These are phyloP conservation scores for Subacronicta megacephala DNA, from an alignment of 2,888 invertebrate species.

Conservation along the genomic window DNA sequence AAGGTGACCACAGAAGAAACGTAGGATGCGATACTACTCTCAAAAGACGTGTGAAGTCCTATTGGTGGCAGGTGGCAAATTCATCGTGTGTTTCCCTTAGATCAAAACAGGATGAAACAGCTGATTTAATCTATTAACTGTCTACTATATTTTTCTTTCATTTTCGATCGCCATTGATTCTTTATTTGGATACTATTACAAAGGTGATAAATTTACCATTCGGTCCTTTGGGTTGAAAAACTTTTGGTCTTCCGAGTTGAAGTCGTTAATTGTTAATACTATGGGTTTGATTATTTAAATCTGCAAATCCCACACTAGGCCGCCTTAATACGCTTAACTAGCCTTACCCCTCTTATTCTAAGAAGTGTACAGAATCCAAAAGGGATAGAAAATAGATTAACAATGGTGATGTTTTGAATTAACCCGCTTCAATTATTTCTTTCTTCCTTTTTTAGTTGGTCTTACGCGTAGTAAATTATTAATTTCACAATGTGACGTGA, in stretches of 20 bases:
- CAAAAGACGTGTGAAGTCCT: no score
- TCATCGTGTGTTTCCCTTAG: neutral
- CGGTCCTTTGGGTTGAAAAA: neutral
- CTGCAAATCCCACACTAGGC: no score
- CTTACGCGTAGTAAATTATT: slow-evolving; percentile 26
- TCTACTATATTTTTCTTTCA: neutral
- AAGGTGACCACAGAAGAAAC: no score
- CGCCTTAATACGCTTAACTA: no score
- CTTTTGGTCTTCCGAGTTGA: neutral
- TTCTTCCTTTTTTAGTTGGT: no score
- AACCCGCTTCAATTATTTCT: no score
- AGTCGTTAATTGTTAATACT: neutral
- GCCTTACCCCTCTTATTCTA: no score
- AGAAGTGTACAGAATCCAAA: no score
- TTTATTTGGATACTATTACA: neutral
- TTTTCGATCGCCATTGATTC: neutral
- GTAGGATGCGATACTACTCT: no score
- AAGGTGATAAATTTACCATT: neutral
- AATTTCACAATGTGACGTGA: slow-evolving; percentile 29
- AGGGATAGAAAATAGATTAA: no score
- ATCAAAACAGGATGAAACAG: neutral
- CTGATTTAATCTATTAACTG: slow-evolving; percentile 1
- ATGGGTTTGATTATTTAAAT: no score
- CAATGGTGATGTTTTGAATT: no score
- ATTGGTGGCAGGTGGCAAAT: neutral